Percentiles rank a stretch among this genome's conserved stretches.
phyloP scores from a whole-genome alignment of 2,113 vertebrate species.

The Zapornia atra region DNA sequence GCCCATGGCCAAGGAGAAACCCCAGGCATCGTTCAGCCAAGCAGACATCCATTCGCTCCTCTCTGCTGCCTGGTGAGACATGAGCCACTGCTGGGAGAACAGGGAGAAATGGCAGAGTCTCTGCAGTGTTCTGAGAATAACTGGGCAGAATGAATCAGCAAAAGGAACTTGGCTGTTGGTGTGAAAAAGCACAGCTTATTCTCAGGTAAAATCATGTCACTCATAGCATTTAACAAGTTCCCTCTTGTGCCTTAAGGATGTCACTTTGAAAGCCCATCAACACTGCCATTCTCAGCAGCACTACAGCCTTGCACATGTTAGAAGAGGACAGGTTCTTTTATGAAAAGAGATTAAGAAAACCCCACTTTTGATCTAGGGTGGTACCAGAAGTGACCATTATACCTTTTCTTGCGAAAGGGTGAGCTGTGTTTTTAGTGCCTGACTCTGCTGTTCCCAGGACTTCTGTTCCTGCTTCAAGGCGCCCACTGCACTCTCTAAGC shows the following conservation, averaged over 20 bases:
- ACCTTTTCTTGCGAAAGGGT: slow-evolving; percentile 83
- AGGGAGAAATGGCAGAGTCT: not conserved
- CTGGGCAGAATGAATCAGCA: not conserved
- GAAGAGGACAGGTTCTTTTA: not conserved
- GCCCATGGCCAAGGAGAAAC: not conserved
- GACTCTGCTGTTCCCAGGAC: slow-evolving; percentile 77
- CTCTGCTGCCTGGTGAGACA: not conserved
- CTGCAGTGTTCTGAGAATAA: not conserved
- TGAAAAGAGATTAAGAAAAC: not conserved
- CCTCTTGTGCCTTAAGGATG: not conserved
- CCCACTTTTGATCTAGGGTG: not conserved
- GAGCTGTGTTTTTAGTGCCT: slow-evolving; percentile 78
- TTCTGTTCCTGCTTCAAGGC: slow-evolving; percentile 80
- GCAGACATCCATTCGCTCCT: not conserved
- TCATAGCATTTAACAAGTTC: not conserved
- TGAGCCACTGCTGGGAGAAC: not conserved
- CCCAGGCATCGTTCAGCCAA: not conserved
- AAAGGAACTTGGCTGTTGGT: not conserved
- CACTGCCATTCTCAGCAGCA: not conserved
- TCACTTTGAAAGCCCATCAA: not conserved
- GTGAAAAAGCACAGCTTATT: not conserved
- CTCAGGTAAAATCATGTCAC: not conserved
- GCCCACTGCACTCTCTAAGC: slow-evolving; percentile 77
- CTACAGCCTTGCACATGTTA: not conserved
- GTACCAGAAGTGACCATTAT: rapidly evolving